Evolutionary conservation across 2,888 invertebrate genomes (phyloP).

Genomic region (Pristionchus fissidentatus): DNA sequence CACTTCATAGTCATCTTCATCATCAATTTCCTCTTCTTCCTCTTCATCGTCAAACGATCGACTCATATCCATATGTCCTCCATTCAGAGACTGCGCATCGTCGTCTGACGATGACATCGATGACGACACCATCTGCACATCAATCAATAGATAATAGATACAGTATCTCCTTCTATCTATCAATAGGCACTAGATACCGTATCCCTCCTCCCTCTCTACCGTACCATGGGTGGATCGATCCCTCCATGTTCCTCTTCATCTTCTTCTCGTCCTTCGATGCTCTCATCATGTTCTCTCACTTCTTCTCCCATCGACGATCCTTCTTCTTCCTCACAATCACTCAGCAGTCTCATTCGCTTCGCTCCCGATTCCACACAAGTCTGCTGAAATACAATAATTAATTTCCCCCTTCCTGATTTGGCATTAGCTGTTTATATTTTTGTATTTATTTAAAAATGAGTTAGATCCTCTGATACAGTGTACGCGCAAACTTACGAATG

Average conservation of each 20-base stretch:
- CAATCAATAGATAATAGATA: neutral
- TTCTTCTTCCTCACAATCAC: neutral
- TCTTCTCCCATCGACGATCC: neutral
- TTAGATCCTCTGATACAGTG: neutral
- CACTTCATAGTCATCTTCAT: neutral
- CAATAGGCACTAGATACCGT: neutral
- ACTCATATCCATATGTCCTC: neutral
- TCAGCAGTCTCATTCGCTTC: neutral
- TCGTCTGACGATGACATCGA: neutral
- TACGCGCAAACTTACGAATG: neutral
- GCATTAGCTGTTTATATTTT: too few species aligned
- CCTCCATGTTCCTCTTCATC: neutral
- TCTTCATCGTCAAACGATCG: neutral
- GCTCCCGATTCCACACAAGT: neutral
- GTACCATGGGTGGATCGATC: neutral
- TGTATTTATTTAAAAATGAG: too few species aligned
- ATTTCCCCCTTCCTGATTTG: neutral
- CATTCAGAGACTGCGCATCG: neutral
- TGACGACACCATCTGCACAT: constrained; percentile 17
- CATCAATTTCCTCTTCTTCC: constrained; percentile 21
- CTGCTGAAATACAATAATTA: neutral
- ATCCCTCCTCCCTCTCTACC: neutral
- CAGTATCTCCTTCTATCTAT: neutral
- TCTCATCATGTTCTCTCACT: neutral
- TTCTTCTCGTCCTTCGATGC: neutral